Evolutionary conservation across 2,797 vertebrate species (phyloP).

Genomic region (Acrossocheilus fasciatus): DNA sequence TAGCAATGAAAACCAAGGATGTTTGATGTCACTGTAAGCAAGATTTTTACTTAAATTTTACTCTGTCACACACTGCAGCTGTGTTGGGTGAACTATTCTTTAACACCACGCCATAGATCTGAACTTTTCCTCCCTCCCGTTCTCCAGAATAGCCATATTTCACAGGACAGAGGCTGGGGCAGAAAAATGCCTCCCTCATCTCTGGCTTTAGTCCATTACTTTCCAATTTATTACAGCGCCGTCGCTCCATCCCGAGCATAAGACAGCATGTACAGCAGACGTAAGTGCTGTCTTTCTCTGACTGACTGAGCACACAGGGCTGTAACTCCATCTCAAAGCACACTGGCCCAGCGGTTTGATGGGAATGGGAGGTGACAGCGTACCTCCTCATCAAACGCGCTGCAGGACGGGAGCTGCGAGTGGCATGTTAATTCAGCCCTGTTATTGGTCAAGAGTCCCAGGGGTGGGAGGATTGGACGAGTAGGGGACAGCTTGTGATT

Average conservation of each 20-base stretch:
- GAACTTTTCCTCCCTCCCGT: not conserved
- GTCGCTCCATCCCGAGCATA: not conserved
- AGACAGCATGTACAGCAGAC: constrained; percentile 38
- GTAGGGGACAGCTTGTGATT: constrained; percentile 13
- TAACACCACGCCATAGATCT: not conserved
- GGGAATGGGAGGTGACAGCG: constrained; percentile 47
- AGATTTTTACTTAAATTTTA: not conserved
- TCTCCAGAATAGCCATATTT: constrained; percentile 27
- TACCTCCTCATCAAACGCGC: constrained; percentile 52
- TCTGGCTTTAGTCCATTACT: constrained; percentile 38
- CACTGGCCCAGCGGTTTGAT: constrained; percentile 39
- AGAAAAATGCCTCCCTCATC: constrained; percentile 42
- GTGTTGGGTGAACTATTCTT: not conserved
- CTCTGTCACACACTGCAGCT: not conserved
- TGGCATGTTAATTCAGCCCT: constrained; percentile 24
- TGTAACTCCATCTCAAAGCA: constrained; percentile 53
- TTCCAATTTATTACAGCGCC: constrained; percentile 42
- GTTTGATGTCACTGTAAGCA: not conserved
- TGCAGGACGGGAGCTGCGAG: constrained; percentile 20
- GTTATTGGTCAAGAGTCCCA: constrained; percentile 23
- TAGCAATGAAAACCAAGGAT: not conserved
- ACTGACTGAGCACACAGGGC: constrained; percentile 38
- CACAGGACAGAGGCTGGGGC: not conserved
- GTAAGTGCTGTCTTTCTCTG: constrained; percentile 21
- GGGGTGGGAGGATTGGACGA: not conserved